Conservation (phyloP, 2,113 vertebrate species). For the Heterochromis multidens region DNA sequence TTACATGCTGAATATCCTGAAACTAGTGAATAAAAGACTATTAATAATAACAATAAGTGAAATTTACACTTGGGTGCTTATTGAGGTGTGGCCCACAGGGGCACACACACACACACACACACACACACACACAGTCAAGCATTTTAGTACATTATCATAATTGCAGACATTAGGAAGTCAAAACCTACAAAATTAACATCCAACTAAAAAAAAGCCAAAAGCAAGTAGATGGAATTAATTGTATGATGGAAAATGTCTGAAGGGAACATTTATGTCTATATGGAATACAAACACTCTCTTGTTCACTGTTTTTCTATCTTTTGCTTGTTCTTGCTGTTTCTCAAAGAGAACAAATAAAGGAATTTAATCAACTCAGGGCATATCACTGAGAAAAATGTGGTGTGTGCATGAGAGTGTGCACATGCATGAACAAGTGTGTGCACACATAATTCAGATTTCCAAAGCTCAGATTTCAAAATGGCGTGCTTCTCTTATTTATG, state of each 20-base stretch:
- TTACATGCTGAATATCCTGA: background rate
- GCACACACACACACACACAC: background rate
- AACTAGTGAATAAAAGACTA: background rate
- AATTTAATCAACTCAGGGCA: background rate
- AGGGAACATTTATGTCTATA: background rate
- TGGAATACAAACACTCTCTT: background rate
- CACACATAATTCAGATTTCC: background rate
- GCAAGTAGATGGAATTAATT: conserved; percentile 2
- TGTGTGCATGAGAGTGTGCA: background rate
- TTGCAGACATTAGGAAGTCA: conserved; percentile 10
- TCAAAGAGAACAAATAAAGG: background rate
- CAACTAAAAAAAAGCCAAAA: conserved; percentile 22
- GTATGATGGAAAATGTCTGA: background rate
- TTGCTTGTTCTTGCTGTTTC: background rate
- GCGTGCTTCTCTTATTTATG: conserved; percentile 7
- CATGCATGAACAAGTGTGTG: background rate
- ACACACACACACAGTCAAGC: background rate
- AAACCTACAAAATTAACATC: conserved; percentile 20
- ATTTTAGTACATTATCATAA: conserved; percentile 34
- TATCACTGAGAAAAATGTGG: background rate
- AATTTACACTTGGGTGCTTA: background rate
- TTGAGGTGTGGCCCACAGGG: background rate
- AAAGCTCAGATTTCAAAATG: conserved; percentile 3
- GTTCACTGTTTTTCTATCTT: background rate
- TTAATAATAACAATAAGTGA: background rate